A percentile compares a stretch with the other conserved stretches of the same genome.
These are phyloP conservation scores for Drosophila nannoptera DNA, from an alignment of 1,140 invertebrate species.

Conservation along the genomic window DNA sequence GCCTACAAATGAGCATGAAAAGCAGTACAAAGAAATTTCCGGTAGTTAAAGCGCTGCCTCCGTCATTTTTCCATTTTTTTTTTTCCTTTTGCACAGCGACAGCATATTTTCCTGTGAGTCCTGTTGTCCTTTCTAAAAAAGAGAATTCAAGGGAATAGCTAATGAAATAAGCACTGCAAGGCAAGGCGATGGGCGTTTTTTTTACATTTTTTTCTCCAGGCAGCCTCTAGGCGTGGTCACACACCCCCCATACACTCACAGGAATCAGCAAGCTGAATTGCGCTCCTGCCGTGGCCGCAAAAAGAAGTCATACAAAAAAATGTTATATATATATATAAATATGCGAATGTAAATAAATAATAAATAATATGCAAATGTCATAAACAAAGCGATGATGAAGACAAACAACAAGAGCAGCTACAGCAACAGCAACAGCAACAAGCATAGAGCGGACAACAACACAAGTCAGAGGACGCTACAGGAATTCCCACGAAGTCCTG, in stretches of 20 bases:
- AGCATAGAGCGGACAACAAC: constrained; percentile 12
- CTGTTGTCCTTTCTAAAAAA: constrained; percentile 35
- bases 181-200: constrained; percentile 28
- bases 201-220: not conserved
- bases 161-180: constrained; percentile 71
- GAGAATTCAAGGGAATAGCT: constrained; percentile 69
- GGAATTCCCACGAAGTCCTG: constrained; percentile 65
- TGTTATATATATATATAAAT: constrained; percentile 21
- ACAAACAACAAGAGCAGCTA: constrained; percentile 29
- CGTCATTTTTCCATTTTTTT: constrained; percentile 35
- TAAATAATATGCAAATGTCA: constrained; percentile 77
- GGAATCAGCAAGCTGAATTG: constrained; percentile 37
- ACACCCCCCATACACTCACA: constrained; percentile 7
- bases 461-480: constrained; percentile 30
- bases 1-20: constrained; percentile 64
- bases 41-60: constrained; percentile 72
- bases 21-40: constrained; percentile 75
- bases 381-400: constrained; percentile 66
- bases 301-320: constrained; percentile 59
- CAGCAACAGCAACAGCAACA: not conserved
- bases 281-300: constrained; percentile 24
- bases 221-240: constrained; percentile 9
- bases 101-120: constrained; percentile 38
- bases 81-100: not conserved
- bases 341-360: constrained; percentile 70